Base-by-base conservation (phyloP, 2,888 invertebrate genomes). In the Timema cristinae region DNA sequence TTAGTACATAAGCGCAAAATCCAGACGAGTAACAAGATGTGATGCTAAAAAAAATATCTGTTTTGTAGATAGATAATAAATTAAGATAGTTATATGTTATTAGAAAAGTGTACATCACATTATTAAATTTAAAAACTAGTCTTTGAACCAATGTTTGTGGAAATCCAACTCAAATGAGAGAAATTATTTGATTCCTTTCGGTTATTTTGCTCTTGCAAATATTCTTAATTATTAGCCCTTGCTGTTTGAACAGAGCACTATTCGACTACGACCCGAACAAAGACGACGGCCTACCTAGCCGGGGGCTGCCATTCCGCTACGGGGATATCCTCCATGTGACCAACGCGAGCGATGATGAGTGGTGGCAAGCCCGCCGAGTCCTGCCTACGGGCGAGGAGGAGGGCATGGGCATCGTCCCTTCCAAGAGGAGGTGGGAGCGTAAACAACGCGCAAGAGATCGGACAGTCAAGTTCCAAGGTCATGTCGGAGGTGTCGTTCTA, bases 241-340 rank as follows among this genome's bases (percentile, higher is more conserved):
- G 32, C 32, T 32, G 32, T 32, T 13, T 76, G 83, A 86, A 54
- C 85, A 94, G 98, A 84, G 97, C 99, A 52, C 86, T 98, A 77
- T 99, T 99, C 85, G 98, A 99, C 84, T 98, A 98, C 82, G 98
- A 99, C 84, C 98, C 99, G 13, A 90, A 93, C 80, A 92, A 94
- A 81, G 99, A 99, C 83, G 97, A 98, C 81, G 98, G 98, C 9
- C 84, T 98, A 79, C 99, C 99, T 7, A 95, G 96, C 77, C 89
- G 97, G 78, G 97, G 97, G 70, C 86, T 99, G 79, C 92, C 95
- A 51, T 99, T 99, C 85, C 90, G 92, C 79, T 98, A 98, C 82
- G 99, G 99, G 67, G 98, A 99, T 82, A 97, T 99, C 77, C 86
- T 99, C 75, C 98, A 99, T 83, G 98, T 99, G 74, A 97, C 97